Conservation (phyloP, 1,140 invertebrate genomes). For the Aphis craccivora region DNA sequence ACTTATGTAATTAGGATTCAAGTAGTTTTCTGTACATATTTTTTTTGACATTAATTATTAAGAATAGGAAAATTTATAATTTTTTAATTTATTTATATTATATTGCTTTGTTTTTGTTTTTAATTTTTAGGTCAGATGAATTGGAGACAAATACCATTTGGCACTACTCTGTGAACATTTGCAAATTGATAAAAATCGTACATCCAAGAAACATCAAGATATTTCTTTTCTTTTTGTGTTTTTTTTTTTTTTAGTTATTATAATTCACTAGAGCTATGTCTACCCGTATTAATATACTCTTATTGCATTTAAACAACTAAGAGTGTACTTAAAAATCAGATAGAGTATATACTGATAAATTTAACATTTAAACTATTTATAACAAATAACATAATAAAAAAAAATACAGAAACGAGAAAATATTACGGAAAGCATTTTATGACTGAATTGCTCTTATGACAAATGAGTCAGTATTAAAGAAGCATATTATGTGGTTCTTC, state of each 20-base stretch:
- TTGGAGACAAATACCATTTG: conserved; percentile 39
- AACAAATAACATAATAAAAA: conserved; percentile 55
- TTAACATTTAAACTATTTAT: conserved; percentile 51
- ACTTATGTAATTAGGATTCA: not conserved
- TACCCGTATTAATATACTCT: not conserved
- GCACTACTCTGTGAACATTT: conserved; percentile 4
- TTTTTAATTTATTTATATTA: not conserved
- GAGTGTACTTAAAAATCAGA: conserved; percentile 15
- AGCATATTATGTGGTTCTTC: conserved; percentile 81
- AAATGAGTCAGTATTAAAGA: conserved; percentile 57
- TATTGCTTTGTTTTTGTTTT: not conserved
- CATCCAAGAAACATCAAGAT: not conserved
- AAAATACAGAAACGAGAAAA: not conserved
- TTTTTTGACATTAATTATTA: not conserved
- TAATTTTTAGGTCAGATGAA: conserved; percentile 36
- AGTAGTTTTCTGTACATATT: not conserved
- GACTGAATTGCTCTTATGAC: not conserved
- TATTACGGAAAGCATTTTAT: conserved; percentile 51
- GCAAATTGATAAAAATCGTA: not conserved
- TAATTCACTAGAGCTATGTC: conserved; percentile 24
- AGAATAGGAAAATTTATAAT: not conserved
- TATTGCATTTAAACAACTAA: conserved; percentile 42
- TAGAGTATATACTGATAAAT: not conserved
- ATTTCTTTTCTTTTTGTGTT: not conserved
- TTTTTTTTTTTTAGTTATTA: not conserved